Percentiles rank a stretch among this genome's conserved stretches.
These are phyloP conservation scores for Calliphora vicina DNA, from an alignment of 1,140 invertebrate species.

Conservation along the genomic window DNA sequence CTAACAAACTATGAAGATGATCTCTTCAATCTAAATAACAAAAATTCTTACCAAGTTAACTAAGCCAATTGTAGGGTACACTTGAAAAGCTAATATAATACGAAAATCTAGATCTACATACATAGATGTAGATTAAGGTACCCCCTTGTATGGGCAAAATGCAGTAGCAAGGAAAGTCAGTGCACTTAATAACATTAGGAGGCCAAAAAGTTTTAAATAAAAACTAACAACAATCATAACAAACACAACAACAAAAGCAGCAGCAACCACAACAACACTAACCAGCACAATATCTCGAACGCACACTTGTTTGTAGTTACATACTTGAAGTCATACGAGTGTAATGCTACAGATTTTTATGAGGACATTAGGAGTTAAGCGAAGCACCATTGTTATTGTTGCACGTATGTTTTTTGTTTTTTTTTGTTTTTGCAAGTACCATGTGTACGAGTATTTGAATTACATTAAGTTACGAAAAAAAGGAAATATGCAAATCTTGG, in stretches of 20 bases:
- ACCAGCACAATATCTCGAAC: no score
- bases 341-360: constrained; percentile 24
- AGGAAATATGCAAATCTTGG: constrained; percentile 25
- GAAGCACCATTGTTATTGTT: constrained; percentile 25
- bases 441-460: background rate
- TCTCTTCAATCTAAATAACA: no score
- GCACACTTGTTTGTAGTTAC: background rate
- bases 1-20: no score
- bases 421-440: background rate
- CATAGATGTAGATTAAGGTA: constrained; percentile 11
- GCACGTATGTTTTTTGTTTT: background rate
- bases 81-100: background rate
- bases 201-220: background rate
- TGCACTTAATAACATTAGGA: constrained; percentile 12
- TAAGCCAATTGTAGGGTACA: no score
- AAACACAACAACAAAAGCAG: background rate
- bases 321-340: background rate
- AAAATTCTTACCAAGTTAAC: no score
- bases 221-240: background rate
- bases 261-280: no score
- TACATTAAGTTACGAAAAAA: background rate
- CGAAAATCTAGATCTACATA: background rate
- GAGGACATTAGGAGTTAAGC: constrained; percentile 28
- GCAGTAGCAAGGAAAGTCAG: constrained; percentile 33
- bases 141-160: constrained; percentile 30